Percentiles rank a stretch among this genome's conserved stretches.
These are phyloP conservation scores for Glyptemys insculpta DNA, from an alignment of 2,797 vertebrate genomes.

Conservation along the genomic window DNA sequence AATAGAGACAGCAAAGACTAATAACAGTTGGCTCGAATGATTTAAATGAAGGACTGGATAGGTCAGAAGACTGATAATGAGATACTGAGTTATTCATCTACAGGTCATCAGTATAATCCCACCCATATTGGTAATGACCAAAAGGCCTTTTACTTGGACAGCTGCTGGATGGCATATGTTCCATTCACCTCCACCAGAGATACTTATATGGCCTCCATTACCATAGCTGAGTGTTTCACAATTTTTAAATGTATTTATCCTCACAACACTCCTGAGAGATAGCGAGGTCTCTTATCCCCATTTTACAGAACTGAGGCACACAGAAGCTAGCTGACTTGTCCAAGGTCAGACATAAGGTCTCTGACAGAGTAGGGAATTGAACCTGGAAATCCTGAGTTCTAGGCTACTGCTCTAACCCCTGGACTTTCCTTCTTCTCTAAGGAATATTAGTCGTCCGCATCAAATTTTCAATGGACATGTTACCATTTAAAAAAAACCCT, in stretches of 20 bases:
- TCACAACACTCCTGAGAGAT: background rate
- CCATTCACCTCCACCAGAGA: background rate
- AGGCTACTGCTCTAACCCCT: background rate
- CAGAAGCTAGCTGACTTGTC: background rate
- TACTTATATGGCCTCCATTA: background rate
- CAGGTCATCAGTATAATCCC: background rate
- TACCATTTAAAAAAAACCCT: background rate
- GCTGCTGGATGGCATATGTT: background rate
- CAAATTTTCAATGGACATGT: background rate
- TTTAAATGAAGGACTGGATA: rapidly evolving
- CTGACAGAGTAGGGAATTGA: background rate
- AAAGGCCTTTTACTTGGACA: background rate
- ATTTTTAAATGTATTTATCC: background rate
- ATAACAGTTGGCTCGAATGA: background rate
- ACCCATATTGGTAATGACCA: background rate
- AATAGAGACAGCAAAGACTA: background rate
- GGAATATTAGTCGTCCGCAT: background rate
- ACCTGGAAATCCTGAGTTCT: background rate
- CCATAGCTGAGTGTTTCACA: background rate
- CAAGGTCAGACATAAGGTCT: background rate
- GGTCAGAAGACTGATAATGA: background rate
- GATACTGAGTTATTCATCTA: background rate
- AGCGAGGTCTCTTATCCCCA: background rate
- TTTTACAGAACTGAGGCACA: background rate
- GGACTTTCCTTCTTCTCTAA: background rate